Percentiles rank a stretch among this genome's conserved stretches.
These are phyloP conservation scores for Drosophila fulvimacula DNA, from an alignment of 2,888 invertebrate species.

Conservation along the genomic window DNA sequence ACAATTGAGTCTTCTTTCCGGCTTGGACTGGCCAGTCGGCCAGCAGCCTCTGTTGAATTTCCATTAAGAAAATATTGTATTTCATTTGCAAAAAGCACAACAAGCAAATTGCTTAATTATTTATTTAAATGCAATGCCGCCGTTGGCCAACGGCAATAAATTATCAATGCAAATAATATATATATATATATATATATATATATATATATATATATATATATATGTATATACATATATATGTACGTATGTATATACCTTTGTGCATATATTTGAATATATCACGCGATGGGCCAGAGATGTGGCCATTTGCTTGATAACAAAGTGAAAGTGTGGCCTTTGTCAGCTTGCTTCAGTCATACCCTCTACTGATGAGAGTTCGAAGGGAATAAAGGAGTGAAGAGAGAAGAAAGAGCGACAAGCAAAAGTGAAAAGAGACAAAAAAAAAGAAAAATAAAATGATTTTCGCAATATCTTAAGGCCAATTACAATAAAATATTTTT, in stretches of 20 bases:
- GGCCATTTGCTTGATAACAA: constrained; percentile 62
- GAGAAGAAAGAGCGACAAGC: no score
- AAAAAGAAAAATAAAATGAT: no score
- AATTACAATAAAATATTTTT: no score
- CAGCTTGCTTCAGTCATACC: constrained; percentile 12
- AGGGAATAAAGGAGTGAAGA: no score
- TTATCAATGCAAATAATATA: constrained; percentile 56
- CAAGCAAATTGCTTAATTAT: constrained; percentile 70
- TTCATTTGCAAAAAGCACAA: constrained; percentile 58
- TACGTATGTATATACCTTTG: background rate
- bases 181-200: background rate
- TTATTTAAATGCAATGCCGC: constrained; percentile 62
- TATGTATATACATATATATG: background rate
- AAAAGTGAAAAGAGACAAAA: no score
- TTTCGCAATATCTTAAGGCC: no score
- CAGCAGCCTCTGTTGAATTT: constrained; percentile 42
- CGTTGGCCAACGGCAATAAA: constrained; percentile 54
- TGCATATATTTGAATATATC: constrained; percentile 1
- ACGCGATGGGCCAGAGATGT: constrained; percentile 23
- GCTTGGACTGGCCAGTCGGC: constrained; percentile 6
- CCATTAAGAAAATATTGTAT: constrained; percentile 74
- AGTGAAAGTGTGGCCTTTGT: constrained; percentile 56
- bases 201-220: constrained; percentile 7
- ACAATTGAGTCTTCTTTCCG: constrained; percentile 58
- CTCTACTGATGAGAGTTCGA: background rate